phyloP scores from a whole-genome alignment of 2,113 vertebrate genomes.

The Rostratula benghalensis region DNA sequence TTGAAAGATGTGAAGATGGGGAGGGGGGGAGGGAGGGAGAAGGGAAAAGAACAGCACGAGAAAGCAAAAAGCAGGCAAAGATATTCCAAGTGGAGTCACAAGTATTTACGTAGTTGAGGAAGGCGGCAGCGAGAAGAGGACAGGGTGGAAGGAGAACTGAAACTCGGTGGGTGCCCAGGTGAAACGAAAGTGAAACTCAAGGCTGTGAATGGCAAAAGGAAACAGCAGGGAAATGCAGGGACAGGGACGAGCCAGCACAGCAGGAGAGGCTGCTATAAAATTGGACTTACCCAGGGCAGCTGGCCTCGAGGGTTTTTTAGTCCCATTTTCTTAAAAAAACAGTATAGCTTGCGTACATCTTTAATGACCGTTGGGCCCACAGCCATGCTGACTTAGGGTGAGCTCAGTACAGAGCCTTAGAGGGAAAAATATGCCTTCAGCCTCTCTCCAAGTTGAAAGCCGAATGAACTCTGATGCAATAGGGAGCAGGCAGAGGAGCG shows the following conservation, averaged over 20 bases:
- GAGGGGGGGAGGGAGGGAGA: neutral
- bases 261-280: neutral
- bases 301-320: neutral
- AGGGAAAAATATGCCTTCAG: neutral
- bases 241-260: neutral
- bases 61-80: neutral
- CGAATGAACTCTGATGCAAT: neutral
- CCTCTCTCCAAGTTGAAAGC: neutral
- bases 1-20: neutral
- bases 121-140: neutral
- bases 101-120: neutral
- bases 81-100: neutral
- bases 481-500: neutral
- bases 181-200: conserved; percentile 75
- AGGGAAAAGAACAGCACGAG: neutral
- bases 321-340: neutral
- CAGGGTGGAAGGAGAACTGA: conserved; percentile 25
- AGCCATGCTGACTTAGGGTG: neutral
- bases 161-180: conserved; percentile 14
- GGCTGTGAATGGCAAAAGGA: neutral
- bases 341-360: neutral
- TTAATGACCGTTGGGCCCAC: neutral
- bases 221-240: neutral
- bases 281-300: neutral
- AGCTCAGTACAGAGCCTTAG: neutral